These are phyloP conservation scores for Gadus macrocephalus DNA, from an alignment of 2,113 vertebrate species.

Conservation along the genomic window DNA sequence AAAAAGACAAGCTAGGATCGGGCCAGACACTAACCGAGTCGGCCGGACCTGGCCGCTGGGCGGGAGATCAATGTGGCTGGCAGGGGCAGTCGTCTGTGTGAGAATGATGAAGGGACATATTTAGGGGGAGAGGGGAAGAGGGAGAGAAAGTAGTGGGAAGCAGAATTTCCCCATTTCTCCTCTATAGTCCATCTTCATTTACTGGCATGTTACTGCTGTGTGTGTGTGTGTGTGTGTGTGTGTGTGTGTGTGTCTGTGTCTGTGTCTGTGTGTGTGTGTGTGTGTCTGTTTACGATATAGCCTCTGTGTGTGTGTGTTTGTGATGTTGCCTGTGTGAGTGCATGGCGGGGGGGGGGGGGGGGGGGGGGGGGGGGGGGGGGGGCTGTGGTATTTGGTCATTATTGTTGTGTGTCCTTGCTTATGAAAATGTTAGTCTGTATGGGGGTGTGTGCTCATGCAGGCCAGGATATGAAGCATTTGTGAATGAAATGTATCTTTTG, in stretches of 20 bases:
- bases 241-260: background rate
- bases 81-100: conserved; percentile 11
- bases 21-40: conserved; percentile 35
- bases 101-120: conserved; percentile 14
- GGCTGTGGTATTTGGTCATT: no score
- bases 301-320: no score
- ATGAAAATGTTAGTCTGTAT: no score
- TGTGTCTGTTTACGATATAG: background rate
- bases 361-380: no score
- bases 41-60: conserved; percentile 29
- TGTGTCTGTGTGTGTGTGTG: background rate
- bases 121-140: background rate
- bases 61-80: conserved; percentile 31
- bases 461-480: conserved; percentile 35
- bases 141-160: background rate
- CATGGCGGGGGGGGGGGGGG: no score
- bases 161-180: conserved; percentile 19
- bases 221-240: background rate
- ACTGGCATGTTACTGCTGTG: background rate
- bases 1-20: conserved; percentile 10
- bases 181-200: conserved; percentile 29
- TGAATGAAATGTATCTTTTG: conserved; percentile 63
- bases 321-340: background rate
- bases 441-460: background rate
- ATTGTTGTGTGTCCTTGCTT: no score